Conservation (phyloP, 2,888 invertebrate species). For the Napeogenes sylphis region DNA sequence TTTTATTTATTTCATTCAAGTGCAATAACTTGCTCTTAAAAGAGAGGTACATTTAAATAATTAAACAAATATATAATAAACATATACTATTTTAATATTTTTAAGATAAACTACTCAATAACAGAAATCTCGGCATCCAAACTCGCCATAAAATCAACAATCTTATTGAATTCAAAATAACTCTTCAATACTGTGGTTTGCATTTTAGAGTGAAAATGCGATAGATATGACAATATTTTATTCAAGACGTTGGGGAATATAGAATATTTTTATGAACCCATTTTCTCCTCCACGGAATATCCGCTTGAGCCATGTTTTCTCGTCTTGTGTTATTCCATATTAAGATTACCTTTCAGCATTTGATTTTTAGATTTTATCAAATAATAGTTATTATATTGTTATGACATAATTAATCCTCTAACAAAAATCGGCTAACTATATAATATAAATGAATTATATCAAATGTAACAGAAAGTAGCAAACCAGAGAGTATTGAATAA, state of each 20-base stretch:
- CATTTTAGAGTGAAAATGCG: conserved; percentile 26
- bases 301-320: conserved; percentile 1
- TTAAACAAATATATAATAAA: too few species aligned
- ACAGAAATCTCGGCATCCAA: too few species aligned
- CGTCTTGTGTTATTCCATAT: conserved; percentile 1
- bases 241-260: conserved; percentile 21
- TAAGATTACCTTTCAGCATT: background rate
- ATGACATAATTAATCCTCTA: too few species aligned
- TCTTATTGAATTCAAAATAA: conserved; percentile 23
- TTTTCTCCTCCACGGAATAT: conserved; percentile 17
- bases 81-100: too few species aligned
- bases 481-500: too few species aligned
- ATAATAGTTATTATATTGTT: background rate
- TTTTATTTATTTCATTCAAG: too few species aligned
- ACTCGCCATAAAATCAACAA: conserved; percentile 10
- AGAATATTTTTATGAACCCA: conserved; percentile 25
- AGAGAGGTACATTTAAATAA: too few species aligned
- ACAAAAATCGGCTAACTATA: too few species aligned
- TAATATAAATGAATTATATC: too few species aligned
- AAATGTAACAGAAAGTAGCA: too few species aligned
- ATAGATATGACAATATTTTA: conserved; percentile 26
- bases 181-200: conserved; percentile 21
- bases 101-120: too few species aligned
- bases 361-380: background rate
- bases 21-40: too few species aligned